Evolutionary conservation across 2,113 vertebrate species (phyloP).

Genomic region (Ailuropoda melanoleuca): DNA sequence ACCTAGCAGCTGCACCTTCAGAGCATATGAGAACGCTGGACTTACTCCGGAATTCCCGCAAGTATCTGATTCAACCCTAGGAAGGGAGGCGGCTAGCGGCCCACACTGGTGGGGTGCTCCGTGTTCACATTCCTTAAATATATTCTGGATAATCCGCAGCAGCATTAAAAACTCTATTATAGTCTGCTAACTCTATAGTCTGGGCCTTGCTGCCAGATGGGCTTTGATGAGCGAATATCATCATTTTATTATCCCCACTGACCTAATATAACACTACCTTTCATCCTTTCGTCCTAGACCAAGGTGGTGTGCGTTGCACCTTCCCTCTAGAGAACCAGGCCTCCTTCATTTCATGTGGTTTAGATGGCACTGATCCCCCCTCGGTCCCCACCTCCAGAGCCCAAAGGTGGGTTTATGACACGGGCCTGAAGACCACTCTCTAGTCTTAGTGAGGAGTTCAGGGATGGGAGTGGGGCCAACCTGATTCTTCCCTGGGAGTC

Average conservation of each 20-base stretch:
- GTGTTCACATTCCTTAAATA: neutral
- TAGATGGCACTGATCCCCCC: neutral
- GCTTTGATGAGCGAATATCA: neutral
- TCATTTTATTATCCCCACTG: neutral
- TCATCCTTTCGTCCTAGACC: neutral
- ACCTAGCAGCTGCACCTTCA: neutral
- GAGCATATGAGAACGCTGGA: neutral
- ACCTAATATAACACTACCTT: neutral
- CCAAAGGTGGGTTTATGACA: neutral
- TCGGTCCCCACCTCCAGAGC: neutral
- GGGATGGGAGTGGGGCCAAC: neutral
- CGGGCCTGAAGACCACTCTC: neutral
- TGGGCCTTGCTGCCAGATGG: neutral
- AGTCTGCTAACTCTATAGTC: neutral
- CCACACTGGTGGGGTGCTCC: neutral
- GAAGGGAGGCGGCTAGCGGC: neutral
- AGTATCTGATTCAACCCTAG: accelerated
- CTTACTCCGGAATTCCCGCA: neutral
- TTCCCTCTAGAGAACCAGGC: neutral
- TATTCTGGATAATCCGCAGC: neutral
- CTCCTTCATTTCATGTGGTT: neutral
- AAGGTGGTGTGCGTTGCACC: neutral
- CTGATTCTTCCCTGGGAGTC: neutral
- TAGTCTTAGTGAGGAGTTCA: neutral
- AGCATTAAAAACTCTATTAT: neutral